Conservation (phyloP, 2,113 vertebrate species). For the Takifugu bimaculatus region DNA sequence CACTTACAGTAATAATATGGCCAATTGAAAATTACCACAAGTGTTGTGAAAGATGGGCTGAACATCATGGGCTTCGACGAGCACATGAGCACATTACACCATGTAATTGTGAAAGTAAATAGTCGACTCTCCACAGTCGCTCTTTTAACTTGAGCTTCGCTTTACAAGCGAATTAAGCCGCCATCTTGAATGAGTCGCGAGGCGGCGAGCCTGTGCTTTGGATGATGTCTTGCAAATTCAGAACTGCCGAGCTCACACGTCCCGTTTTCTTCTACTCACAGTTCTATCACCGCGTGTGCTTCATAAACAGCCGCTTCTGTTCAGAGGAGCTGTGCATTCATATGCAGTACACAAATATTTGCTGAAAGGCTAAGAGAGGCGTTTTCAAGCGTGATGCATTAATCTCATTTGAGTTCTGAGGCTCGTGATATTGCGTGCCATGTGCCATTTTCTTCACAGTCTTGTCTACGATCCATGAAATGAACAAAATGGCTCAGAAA, state of each 20-base stretch:
- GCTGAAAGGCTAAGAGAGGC: constrained; percentile 8
- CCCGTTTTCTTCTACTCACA: not conserved
- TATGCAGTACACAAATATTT: constrained; percentile 24
- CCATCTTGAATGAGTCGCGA: not conserved
- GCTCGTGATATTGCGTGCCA: constrained; percentile 24
- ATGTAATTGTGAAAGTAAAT: not conserved
- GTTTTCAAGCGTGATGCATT: constrained; percentile 16
- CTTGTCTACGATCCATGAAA: constrained; percentile 50
- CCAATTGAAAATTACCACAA: constrained; percentile 29
- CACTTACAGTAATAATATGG: constrained; percentile 6
- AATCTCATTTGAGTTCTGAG: constrained; percentile 39
- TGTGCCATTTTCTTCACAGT: constrained; percentile 36
- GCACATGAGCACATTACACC: not conserved
- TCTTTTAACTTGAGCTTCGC: not conserved
- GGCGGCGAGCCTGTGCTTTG: not conserved
- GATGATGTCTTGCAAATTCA: not conserved
- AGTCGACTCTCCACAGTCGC: not conserved
- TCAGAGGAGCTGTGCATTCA: constrained; percentile 41
- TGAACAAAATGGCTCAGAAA: constrained; percentile 61
- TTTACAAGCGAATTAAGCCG: not conserved
- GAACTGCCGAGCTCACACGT: not conserved
- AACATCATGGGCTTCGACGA: not conserved
- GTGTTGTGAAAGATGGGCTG: constrained; percentile 7
- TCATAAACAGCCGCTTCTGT: constrained; percentile 15
- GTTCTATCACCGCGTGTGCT: not conserved